Base-by-base conservation (phyloP, 1,140 invertebrate species). In the Bacillus rossius region DNA sequence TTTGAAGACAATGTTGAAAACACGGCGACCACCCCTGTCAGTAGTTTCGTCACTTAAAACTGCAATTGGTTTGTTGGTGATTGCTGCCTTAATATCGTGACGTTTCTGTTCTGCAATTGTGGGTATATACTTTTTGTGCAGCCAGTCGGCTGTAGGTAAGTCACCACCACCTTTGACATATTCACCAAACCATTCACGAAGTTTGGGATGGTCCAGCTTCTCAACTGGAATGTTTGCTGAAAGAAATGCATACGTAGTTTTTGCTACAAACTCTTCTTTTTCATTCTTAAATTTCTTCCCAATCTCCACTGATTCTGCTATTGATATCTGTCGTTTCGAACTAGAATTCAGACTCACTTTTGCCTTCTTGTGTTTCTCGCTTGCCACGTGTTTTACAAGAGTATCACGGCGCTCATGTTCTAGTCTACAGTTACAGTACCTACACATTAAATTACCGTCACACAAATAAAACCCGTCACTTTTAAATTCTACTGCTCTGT, bases 121-220 rank as follows among this genome's bases (percentile, higher is more conserved):
- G 17, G 43, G 43, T 20, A 45, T 13, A 25, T 45, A 45, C 23
- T 45, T 45, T 45, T 5, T 19, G 43, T n/a, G 43, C 43, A 45
- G 23, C 17, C 43, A 20, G 4, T 45, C 43, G 43, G 43, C 43
- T 45, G 43, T 20, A 19, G 43, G 43, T 45, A 45, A 25, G 23
- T 45, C 43, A 20, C 43, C 43, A 25, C 43, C 23, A 19, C 43
- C 43, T 25, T 45, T 45, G 5, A 45, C 43, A 45, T 45, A 45
- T 45, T 45, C 23, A 20, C 23, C 13, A 8, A 45, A 25, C 43
- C 43, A 45, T 20, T 25, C 43, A 20, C 43, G 43, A 19, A 45
- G 17, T 25, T 45, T 45, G 17, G 43, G 43, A 25, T 45, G 43
- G 23, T 45, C 13, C 23, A 45, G 13, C 43, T 45, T 45, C 23